Conservation (phyloP, 2,797 vertebrate species). For the Anguilla megastoma region DNA sequence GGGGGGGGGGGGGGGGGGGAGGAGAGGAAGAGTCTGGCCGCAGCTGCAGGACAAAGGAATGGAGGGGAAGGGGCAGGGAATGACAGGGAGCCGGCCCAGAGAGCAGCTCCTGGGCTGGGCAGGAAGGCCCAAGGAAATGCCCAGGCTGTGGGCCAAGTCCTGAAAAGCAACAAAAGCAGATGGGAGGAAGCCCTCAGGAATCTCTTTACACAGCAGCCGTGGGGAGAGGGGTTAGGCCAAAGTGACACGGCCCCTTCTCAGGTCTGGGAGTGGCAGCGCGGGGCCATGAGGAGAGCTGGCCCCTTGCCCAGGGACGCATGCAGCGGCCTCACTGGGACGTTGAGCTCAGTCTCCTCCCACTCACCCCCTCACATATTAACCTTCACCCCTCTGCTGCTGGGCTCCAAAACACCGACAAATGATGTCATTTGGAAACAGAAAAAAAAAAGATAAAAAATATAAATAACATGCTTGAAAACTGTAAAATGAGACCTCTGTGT, state of each 20-base stretch:
- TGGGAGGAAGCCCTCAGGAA: conserved; percentile 75
- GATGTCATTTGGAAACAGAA: background rate
- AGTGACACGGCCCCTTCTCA: conserved; percentile 55
- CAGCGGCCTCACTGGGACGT: background rate
- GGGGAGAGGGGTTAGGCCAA: conserved; percentile 61
- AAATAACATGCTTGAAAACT: background rate
- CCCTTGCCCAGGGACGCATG: conserved; percentile 21
- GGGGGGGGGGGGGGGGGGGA: conserved; percentile 54
- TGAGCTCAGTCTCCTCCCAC: conserved; percentile 12
- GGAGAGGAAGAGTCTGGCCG: conserved; percentile 50
- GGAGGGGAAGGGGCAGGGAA: conserved; percentile 60
- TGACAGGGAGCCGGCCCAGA: conserved; percentile 66
- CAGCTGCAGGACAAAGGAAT: conserved; percentile 63
- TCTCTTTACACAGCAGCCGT: conserved; percentile 63
- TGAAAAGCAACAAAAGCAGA: conserved; percentile 73
- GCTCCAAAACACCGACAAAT: background rate
- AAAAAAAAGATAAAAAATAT: background rate
- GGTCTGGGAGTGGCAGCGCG: conserved; percentile 61
- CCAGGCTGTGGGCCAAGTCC: conserved; percentile 68
- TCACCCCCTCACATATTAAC: background rate
- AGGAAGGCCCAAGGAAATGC: conserved; percentile 73
- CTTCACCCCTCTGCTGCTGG: background rate
- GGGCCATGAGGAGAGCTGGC: conserved; percentile 47
- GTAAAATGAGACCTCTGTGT: background rate
- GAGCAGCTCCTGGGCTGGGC: conserved; percentile 61